phyloP scores from a whole-genome alignment of 2,888 invertebrate species.

The Gryllus longicercus region DNA sequence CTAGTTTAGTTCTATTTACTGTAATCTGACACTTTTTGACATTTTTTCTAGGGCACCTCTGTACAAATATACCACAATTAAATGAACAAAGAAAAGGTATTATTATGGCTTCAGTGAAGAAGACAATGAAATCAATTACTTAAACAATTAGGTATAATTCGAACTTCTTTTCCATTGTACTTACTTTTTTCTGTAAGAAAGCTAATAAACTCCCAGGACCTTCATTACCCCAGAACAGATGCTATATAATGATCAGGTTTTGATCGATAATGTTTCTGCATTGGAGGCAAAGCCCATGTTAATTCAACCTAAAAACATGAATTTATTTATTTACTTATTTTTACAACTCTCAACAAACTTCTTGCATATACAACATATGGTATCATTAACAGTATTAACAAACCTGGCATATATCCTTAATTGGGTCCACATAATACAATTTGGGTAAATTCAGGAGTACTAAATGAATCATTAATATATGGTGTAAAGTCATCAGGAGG shows the following conservation, averaged over 20 bases:
- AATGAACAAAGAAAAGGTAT: too few species aligned
- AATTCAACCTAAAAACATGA: constrained; percentile 51
- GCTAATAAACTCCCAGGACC: constrained; percentile 80
- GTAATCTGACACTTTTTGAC: too few species aligned
- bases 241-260: constrained; percentile 76
- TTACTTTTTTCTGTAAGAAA: constrained; percentile 57
- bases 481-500: constrained; percentile 60
- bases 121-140: neutral
- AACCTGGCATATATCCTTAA: constrained; percentile 68
- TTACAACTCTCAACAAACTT: too few species aligned
- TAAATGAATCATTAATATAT: constrained; percentile 55
- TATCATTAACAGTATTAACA: constrained; percentile 38
- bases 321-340: neutral
- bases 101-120: too few species aligned
- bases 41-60: too few species aligned
- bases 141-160: neutral
- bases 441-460: constrained; percentile 60
- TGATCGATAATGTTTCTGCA: constrained; percentile 63
- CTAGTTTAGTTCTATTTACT: too few species aligned
- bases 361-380: neutral
- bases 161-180: constrained; percentile 19
- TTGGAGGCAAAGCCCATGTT: constrained; percentile 62
- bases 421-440: constrained; percentile 71
- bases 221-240: constrained; percentile 81
- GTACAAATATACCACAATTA: too few species aligned